Base-by-base conservation (phyloP, 2,113 vertebrate genomes). In the Gila orcuttii region DNA sequence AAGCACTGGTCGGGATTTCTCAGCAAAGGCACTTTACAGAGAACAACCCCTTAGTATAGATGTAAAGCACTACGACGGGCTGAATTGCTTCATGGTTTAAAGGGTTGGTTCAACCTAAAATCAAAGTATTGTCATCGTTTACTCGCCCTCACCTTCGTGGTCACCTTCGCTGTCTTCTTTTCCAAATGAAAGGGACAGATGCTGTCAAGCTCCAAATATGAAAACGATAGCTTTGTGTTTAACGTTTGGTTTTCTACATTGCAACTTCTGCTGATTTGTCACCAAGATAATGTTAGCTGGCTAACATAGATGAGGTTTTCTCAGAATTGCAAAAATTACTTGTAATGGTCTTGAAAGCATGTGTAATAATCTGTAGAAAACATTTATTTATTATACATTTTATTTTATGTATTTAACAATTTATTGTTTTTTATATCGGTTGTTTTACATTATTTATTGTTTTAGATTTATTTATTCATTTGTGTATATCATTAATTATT, bases 1-100 rank as follows among this genome's bases (percentile, higher is more conserved):
- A 73, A 83, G 60, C 60, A 66, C 59, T 76, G 66, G 64, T 82
- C 13, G 28, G 62, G 60, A 84, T 76, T 83, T 71, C 33, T 60
- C 23, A 60, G 31, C 1, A 71, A 87, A 76, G 59, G 23, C 36
- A 62, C 42, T 75, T 55, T 75, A 50, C 69, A 47, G 5, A 59
- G 77, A 69, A 31, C n/a, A 69, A 59, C 1, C 71, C 39, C 64
- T 80, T 13, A 45, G 62, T 11, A 86, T 79, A 68, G 59, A 42
- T 77, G 39, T 50, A 66, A 23, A 13, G 25, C 36, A 23, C 28
- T 59, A 11, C 17, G 60, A 11, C 1, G 2, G 28, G n/a, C 15
- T 47, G 28, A 47, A 64, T 23, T 28, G 12, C 13, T 62, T 25
- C 21, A 47, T 47, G 31, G 75, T 60, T 60, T 25, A 39, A 79